Percentiles rank a stretch among this genome's conserved stretches.
Conservation (phyloP, 2,113 vertebrate species). For the Danio rerio region DNA sequence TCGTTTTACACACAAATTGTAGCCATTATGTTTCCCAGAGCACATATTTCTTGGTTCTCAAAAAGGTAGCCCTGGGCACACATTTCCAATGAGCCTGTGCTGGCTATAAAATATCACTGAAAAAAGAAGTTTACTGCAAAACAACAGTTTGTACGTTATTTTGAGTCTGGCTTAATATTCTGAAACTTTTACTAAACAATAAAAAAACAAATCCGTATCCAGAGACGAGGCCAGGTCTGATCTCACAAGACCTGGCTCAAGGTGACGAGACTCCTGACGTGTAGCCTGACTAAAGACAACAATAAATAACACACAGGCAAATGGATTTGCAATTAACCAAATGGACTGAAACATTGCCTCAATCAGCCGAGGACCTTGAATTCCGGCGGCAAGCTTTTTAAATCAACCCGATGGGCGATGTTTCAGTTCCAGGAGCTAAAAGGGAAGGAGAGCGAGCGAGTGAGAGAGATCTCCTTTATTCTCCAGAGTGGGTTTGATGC, state of each 20-base stretch:
- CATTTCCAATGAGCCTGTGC: too few species aligned
- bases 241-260: neutral
- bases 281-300: constrained; percentile 69
- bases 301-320: constrained; percentile 66
- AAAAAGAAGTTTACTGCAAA: neutral
- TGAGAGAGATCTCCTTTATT: neutral
- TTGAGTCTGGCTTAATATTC: neutral
- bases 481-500: constrained; percentile 34
- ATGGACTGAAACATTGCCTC: constrained; percentile 58
- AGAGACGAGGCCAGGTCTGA: neutral
- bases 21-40: too few species aligned
- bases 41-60: too few species aligned
- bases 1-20: too few species aligned
- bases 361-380: constrained; percentile 50
- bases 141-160: too few species aligned
- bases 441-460: neutral
- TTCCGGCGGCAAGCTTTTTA: constrained; percentile 63
- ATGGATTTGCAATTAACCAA: constrained; percentile 73
- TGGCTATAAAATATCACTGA: neutral
- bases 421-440: constrained; percentile 55
- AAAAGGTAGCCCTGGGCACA: too few species aligned
- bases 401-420: constrained; percentile 52
- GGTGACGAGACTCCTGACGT: constrained; percentile 62
- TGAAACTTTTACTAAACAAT: neutral
- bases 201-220: neutral